Evolutionary conservation across 2,797 vertebrate genomes (phyloP).

Genomic region (Bradypus variegatus): DNA sequence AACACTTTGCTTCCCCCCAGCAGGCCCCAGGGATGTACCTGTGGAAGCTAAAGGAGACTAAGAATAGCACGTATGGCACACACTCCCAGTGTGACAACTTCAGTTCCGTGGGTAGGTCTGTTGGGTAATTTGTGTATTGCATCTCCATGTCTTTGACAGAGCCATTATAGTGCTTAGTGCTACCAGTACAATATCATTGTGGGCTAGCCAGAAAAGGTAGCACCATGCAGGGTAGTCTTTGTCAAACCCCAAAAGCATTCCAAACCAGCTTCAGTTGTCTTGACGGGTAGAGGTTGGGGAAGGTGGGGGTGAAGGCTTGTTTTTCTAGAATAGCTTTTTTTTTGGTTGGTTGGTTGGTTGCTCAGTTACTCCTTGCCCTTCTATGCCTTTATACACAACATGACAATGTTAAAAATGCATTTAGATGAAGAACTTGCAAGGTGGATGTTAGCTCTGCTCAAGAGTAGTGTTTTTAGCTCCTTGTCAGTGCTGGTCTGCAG

Average conservation of each 20-base stretch:
- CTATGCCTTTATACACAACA: accelerated
- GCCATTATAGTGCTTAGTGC: not conserved
- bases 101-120: not conserved
- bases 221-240: too few relatives aligned
- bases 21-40: too few relatives aligned
- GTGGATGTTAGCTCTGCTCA: not conserved
- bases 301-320: not conserved
- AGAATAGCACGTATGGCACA: not conserved
- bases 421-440: not conserved
- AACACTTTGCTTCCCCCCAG: too few relatives aligned
- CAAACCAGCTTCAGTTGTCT: too few relatives aligned
- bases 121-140: too few relatives aligned
- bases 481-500: not conserved
- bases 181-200: not conserved
- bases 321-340: not conserved
- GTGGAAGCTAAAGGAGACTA: not conserved
- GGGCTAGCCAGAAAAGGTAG: not conserved
- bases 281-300: too few relatives aligned
- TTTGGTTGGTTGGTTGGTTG: accelerated
- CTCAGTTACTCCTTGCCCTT: too few relatives aligned
- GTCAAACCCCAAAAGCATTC: not conserved
- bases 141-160: too few relatives aligned
- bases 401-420: not conserved
- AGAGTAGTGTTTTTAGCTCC: not conserved
- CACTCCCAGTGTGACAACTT: accelerated